Conservation (phyloP, 1,140 invertebrate species). For the Samia ricini region DNA sequence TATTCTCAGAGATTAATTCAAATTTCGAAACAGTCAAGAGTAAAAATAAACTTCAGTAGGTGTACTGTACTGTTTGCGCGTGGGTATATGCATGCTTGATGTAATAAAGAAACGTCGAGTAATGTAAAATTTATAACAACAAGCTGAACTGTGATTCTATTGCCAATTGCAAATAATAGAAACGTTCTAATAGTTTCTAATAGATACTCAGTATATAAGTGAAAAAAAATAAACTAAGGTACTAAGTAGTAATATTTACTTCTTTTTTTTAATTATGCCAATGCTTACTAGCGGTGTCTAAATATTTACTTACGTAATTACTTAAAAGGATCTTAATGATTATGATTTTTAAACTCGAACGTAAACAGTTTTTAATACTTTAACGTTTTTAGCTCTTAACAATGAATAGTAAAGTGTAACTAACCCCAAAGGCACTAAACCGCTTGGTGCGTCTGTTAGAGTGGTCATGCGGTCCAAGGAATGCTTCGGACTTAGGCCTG, state of each 20-base stretch:
- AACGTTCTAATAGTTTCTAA: no score
- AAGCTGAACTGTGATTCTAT: background rate
- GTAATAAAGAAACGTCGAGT: background rate
- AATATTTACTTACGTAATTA: no score
- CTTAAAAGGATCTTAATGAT: no score
- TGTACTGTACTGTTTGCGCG: background rate
- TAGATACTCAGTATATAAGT: no score
- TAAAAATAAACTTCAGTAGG: background rate
- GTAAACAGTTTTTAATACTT: no score
- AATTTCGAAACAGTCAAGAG: background rate
- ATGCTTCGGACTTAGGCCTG: constrained; percentile 92
- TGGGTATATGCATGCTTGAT: background rate
- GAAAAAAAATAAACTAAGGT: no score
- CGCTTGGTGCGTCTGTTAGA: constrained; percentile 86
- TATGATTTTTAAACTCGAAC: no score
- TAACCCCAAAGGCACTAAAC: constrained; percentile 95
- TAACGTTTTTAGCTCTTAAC: no score
- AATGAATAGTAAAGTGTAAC: constrained; percentile 46
- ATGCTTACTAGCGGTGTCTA: no score
- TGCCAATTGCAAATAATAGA: no score
- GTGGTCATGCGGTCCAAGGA: constrained; percentile 83
- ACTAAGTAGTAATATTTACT: no score
- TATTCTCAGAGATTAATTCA: constrained; percentile 19
- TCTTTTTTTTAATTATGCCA: no score
- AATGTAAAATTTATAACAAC: background rate